A percentile compares a stretch with the other conserved stretches of the same genome.
These are phyloP conservation scores for Sander vitreus DNA, from an alignment of 2,113 vertebrate species.

Conservation along the genomic window DNA sequence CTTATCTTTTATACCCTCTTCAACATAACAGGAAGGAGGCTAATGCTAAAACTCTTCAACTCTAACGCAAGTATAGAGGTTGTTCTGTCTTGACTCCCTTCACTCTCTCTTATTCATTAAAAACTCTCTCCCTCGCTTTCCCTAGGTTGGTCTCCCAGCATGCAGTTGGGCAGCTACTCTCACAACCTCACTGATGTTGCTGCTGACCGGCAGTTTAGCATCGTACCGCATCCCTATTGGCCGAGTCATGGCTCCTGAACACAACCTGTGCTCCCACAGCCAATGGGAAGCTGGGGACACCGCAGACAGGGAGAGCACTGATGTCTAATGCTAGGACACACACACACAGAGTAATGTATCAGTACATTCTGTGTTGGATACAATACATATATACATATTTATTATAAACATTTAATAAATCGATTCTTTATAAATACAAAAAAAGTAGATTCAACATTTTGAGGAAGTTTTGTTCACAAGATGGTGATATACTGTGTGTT, in stretches of 20 bases:
- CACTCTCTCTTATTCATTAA: not conserved
- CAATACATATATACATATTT: not conserved
- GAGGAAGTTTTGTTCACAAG: not conserved
- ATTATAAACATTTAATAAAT: not conserved
- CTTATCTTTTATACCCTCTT: not conserved
- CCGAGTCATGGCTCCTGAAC: constrained; percentile 75
- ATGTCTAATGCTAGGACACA: constrained; percentile 48
- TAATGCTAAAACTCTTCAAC: not conserved
- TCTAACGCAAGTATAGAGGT: not conserved
- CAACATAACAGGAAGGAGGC: not conserved
- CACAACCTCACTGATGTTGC: constrained; percentile 72
- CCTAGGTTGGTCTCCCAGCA: constrained; percentile 80
- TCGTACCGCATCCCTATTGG: constrained; percentile 72
- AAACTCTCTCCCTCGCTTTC: not conserved
- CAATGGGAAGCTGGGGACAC: constrained; percentile 71
- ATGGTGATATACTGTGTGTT: not conserved
- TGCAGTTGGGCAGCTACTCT: constrained; percentile 83
- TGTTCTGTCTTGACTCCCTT: not conserved
- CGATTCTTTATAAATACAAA: not conserved
- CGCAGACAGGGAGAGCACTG: constrained; percentile 46
- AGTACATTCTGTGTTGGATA: not conserved
- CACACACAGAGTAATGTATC: not conserved
- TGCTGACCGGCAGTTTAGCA: constrained; percentile 68
- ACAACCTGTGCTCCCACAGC: constrained; percentile 55
- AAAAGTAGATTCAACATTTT: not conserved